Evolutionary conservation across 1,140 invertebrate species (phyloP), one percentile per base, ranked within the genome.

Genomic region (Tribolium madens): DNA sequence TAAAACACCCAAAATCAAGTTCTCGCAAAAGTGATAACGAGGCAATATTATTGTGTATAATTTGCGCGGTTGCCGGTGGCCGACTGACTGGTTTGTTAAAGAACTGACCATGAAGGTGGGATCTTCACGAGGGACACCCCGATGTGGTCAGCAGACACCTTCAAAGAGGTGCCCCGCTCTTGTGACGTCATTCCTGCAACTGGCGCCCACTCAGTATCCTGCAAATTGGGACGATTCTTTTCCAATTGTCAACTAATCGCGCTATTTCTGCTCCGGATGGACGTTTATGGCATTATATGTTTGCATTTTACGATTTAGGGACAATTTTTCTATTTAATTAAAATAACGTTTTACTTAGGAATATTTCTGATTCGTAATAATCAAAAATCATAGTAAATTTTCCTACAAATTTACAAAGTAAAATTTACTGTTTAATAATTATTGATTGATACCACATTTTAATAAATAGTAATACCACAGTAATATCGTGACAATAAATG

Each of bases 1-100:
- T 3, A 64, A 64, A 64, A 9, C 26, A 33, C 26, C 13, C 3
- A 31, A 64, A 64, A 64, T 17, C 13, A 17, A 50, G 48, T 50
- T 50, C 48, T 50, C 48, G 3, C 13, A 64, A 64, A 33, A 64
- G 57, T 64, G 57, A 64, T 64, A 64, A 64, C 57, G 57, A 64
- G 57, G 12, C 57, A 64, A 64, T 64, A 33, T 14, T 64, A 64
- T 64, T 33, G 46, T 48, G 33, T 74, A 21, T 48, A 68, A 70
- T 80, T 78, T 73, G 74, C 50, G 76, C 77, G 75, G 60, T 78
- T 73, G 80, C 75, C 80, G 76, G 75, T 79, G 75, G 76, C 78
- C 78, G 80, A 81, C 80, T 81, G 77, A 48, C 72, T 50, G 52
- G 50, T 77, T 72, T 46, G 57, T 53, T 72, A 33, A 50, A 72